Conservation (phyloP, 2,113 vertebrate species). For the Laticauda laticaudata region DNA sequence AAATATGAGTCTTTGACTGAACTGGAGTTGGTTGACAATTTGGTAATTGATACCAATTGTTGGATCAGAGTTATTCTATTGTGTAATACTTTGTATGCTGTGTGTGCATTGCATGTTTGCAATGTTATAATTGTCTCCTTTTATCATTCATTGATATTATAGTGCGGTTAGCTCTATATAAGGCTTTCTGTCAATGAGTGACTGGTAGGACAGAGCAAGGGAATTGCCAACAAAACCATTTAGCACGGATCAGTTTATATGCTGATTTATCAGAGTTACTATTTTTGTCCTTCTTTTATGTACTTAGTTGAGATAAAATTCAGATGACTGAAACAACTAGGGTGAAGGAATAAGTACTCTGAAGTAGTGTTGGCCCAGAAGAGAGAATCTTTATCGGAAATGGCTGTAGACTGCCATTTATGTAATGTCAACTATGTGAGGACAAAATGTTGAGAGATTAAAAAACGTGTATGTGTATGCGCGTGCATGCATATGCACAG, state of each 20-base stretch:
- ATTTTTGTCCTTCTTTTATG: neutral
- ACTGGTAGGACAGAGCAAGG: neutral
- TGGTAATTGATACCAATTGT: neutral
- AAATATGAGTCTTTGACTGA: neutral
- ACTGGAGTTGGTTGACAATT: neutral
- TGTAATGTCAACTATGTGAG: constrained; percentile 18
- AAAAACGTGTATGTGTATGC: neutral
- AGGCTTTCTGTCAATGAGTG: neutral
- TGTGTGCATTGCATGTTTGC: neutral
- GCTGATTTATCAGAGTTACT: neutral
- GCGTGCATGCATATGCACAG: neutral
- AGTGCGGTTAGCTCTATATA: neutral
- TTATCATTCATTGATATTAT: neutral
- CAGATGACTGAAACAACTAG: neutral
- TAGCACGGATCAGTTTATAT: neutral
- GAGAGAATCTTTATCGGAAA: constrained; percentile 16
- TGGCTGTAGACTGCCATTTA: neutral
- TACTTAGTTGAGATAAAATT: neutral
- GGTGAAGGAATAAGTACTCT: constrained; percentile 5
- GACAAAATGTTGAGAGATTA: constrained; percentile 27
- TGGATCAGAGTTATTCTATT: neutral
- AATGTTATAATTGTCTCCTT: neutral
- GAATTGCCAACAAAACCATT: neutral
- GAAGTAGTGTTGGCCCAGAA: neutral
- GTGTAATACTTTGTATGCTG: neutral